Evolutionary conservation across 30 jellyfish, hydroid and myxozoan species (phyloP), one percentile per base, ranked within the genome.

Genomic region (Catostylus mosaicus): DNA sequence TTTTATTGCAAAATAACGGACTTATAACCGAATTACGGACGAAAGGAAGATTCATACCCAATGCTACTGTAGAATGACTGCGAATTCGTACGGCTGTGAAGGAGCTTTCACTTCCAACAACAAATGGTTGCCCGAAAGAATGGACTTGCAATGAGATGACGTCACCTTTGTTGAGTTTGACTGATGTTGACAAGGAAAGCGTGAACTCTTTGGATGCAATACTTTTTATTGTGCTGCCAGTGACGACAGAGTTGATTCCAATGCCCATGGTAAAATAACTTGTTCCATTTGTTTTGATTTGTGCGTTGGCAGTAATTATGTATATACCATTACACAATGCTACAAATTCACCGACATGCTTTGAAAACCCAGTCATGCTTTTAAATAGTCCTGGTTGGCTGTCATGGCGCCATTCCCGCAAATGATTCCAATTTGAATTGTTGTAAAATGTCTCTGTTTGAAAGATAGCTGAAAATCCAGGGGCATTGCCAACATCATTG

Each of bases 291-390:
- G 95, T 76, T 45, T 52, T 36, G 54, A 77, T 74, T 31, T 46
- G 84, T 19, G 85, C 67, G 46, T 78, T 91, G 16, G 98, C 96
- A 3, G 96, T 63, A 40, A 85, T 26, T n/a, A 34, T 76, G 66
- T 78, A 91, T 22, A 91, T 65, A 16, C 96, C 96, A 45, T 74
- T 81, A 32, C 95, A 91, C 2, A 84, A 83, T 32, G 98, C 83
- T 31, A 66, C 83, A 65, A 85, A 85, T 81, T 78, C 88, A 2
- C 98, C 98, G 23, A 65, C 78, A 48, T 84, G 88, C 46, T 43
- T 68, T 3, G 98, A 91, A 36, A 91, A 91, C 37, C 98, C 98
- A 9, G 98, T 85, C 73, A 77, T 71, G 78, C 96, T 85, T 62
- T 63, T 62, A 57, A 85, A 91, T 0, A 91, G 67, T 31, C 98